Conservation (phyloP, 2,113 vertebrate genomes). For the Pachyramphus minor region DNA sequence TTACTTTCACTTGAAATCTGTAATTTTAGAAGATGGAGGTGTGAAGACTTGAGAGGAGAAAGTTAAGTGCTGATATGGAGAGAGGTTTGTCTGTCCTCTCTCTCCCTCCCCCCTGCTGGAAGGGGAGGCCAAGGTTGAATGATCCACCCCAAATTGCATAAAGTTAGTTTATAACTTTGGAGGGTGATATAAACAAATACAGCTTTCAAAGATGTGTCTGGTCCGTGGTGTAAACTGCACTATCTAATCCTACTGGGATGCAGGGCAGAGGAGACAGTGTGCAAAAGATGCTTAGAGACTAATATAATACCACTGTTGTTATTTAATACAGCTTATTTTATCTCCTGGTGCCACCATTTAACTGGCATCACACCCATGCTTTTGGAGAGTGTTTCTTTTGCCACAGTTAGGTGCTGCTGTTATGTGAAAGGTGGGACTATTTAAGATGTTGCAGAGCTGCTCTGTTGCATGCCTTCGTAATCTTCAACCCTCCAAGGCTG, state of each 20-base stretch:
- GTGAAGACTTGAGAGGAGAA: not conserved
- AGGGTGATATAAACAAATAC: not conserved
- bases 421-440: not conserved
- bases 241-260: not conserved
- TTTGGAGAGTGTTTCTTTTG: not conserved
- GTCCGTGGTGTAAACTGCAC: fast-evolving
- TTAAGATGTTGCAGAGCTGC: not conserved
- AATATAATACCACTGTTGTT: not conserved
- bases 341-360: not conserved
- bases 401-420: fast-evolving
- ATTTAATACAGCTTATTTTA: not conserved
- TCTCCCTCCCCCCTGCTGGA: not conserved
- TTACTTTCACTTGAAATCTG: not conserved
- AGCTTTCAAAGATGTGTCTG: not conserved
- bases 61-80: not conserved
- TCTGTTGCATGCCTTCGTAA: not conserved
- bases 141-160: not conserved
- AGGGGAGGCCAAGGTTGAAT: not conserved
- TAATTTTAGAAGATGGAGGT: not conserved
- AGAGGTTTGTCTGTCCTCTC: not conserved
- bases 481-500: not conserved
- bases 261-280: not conserved
- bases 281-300: not conserved
- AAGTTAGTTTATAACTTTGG: not conserved
- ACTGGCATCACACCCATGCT: not conserved